Base-by-base conservation (phyloP, 2,113 vertebrate species). In the Sceloporus undulatus region DNA sequence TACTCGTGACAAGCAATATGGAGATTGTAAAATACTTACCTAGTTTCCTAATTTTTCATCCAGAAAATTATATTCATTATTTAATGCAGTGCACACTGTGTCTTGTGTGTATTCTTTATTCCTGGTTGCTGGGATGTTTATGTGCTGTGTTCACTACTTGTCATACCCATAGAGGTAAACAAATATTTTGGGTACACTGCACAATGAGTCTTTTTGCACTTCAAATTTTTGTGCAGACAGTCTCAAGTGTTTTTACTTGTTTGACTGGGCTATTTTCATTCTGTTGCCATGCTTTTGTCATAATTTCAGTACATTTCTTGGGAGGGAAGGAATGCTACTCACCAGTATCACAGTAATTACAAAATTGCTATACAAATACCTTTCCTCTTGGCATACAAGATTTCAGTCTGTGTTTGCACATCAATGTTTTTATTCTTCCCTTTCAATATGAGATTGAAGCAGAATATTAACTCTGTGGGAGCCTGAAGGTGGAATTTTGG, bases 381-480 rank as follows among this genome's bases (percentile, higher is more conserved):
- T 82, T 91, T 25, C 80, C n/a, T 87, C 42, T 73, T 90, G 87
- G 83, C 34, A 5, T 7, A 3, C 77, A 79, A 34, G 34, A 34
- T 34, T 48, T 83, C 54, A n/a, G 56, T 74, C 68, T 82, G 25
- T 85, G 66, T 75, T 27, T 82, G 0, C 54, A 83, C 85, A 84
- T 62, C 90, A 88, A 2, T 92, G 5, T 82, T 23, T 73, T 79
- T 1, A 85, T 18, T 48, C 7, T 16, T 85, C 14, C 85, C 0
- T 88, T 91, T 88, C 87, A 87, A 11, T 38, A 14, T 90, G 86
- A 82, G 42, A 48, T 77, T 88, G 83, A 59, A 81, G 76, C 59
- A 14, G 13, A 78, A 11, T 21, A 11, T 25, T 9, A 77, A 27
- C 62, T 66, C 48, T 48, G 48, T 48, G 48, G 48, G 48, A 48